phyloP scores from a whole-genome alignment of 2,888 invertebrate species.

The Sacculina carcini region DNA sequence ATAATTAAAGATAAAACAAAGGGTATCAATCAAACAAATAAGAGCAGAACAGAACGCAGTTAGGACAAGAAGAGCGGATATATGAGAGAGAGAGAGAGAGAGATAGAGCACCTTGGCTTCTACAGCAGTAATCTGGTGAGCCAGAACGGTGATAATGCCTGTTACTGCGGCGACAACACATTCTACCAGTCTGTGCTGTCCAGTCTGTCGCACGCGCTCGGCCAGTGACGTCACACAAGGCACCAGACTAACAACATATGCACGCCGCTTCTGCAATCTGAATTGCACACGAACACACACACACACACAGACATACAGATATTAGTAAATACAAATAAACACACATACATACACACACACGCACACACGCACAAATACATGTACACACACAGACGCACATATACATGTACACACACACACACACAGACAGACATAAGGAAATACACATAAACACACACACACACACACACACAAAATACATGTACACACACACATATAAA shows the following conservation, averaged over 20 bases:
- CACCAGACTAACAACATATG: neutral
- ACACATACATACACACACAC: neutral
- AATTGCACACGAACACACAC: neutral
- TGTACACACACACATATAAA: neutral
- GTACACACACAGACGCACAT: no score
- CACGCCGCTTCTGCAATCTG: neutral
- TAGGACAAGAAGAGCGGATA: neutral
- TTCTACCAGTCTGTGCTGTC: neutral
- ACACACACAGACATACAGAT: neutral
- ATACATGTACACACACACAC: no score
- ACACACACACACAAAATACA: no score
- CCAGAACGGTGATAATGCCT: no score
- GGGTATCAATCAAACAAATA: neutral
- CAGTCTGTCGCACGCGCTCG: slow-evolving; percentile 4
- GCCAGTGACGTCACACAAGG: neutral
- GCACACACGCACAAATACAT: neutral
- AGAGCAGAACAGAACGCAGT: neutral
- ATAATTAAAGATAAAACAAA: neutral
- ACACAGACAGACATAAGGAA: no score
- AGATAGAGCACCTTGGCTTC: neutral
- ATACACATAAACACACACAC: no score
- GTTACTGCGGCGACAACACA: neutral
- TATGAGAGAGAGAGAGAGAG: neutral
- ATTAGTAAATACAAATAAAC: neutral
- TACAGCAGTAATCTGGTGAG: neutral